Evolutionary conservation across 2,113 vertebrate species (phyloP).

Genomic region (Phylloscopus trochilus): DNA sequence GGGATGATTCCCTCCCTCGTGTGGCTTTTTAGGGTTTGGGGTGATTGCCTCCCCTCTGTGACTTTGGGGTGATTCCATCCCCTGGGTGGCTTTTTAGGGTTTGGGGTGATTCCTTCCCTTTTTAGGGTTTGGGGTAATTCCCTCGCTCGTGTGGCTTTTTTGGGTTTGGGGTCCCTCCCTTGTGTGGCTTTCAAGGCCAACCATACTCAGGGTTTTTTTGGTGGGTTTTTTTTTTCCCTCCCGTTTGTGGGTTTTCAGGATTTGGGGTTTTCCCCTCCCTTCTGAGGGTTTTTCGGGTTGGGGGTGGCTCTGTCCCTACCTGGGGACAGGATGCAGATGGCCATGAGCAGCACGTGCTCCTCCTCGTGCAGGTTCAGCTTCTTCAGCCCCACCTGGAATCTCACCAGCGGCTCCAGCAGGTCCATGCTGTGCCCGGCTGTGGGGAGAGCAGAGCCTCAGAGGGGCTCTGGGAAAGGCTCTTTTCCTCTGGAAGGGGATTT

Average conservation of each 20-base stretch:
- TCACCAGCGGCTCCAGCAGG: slow-evolving; percentile 91
- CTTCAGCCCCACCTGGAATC: slow-evolving; percentile 96
- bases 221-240: not conserved
- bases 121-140: not conserved
- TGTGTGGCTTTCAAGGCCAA: not conserved
- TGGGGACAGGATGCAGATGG: slow-evolving; percentile 96
- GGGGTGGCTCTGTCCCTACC: slow-evolving; percentile 64
- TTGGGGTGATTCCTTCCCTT: no score
- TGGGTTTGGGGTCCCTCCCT: no score
- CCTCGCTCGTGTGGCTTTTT: no score
- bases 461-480: not conserved
- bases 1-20: no score
- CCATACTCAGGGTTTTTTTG: not conserved
- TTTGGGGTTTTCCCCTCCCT: not conserved
- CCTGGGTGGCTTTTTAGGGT: not conserved
- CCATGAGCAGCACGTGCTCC: slow-evolving; percentile 97
- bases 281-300: not conserved
- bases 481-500: not conserved
- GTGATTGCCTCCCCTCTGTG: no score
- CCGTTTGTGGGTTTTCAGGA: not conserved
- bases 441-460: not conserved
- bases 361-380: slow-evolving; percentile 92
- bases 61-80: not conserved
- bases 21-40: no score
- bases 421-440: slow-evolving; percentile 93